phyloP scores from a whole-genome alignment of 2,113 vertebrate genomes.

The Bostrychus sinensis region DNA sequence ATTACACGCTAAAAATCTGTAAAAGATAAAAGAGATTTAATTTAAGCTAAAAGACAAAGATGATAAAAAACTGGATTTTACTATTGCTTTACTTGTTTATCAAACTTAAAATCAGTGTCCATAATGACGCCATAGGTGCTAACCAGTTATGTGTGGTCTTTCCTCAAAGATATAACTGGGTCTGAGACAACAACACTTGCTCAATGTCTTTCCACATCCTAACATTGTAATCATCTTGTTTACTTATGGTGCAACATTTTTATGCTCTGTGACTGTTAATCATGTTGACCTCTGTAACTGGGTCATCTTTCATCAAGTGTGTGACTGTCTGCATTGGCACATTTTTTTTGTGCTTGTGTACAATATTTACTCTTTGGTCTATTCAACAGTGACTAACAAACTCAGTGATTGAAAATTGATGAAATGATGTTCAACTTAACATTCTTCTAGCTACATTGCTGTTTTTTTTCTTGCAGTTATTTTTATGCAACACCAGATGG shows the following conservation, averaged over 20 bases:
- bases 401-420: no score
- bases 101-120: no score
- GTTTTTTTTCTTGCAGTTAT: neutral
- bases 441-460: neutral
- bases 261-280: slow-evolving; percentile 18
- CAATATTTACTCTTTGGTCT: no score
- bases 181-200: slow-evolving; percentile 46
- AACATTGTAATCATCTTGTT: slow-evolving; percentile 49
- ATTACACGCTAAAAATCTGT: no score
- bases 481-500: neutral
- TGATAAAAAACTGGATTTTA: no score
- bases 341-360: no score
- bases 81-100: no score
- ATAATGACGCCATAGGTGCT: slow-evolving; percentile 10
- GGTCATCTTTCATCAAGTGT: neutral
- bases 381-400: no score
- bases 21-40: no score
- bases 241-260: slow-evolving; percentile 24
- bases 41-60: no score
- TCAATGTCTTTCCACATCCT: slow-evolving; percentile 40
- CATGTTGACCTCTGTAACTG: neutral
- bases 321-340: neutral
- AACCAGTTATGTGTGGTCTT: slow-evolving; percentile 21
- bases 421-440: no score
- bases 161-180: slow-evolving; percentile 12